These are phyloP conservation scores for Pteronotus mesoamericanus DNA, from an alignment of 2,797 vertebrate genomes.

Conservation along the genomic window DNA sequence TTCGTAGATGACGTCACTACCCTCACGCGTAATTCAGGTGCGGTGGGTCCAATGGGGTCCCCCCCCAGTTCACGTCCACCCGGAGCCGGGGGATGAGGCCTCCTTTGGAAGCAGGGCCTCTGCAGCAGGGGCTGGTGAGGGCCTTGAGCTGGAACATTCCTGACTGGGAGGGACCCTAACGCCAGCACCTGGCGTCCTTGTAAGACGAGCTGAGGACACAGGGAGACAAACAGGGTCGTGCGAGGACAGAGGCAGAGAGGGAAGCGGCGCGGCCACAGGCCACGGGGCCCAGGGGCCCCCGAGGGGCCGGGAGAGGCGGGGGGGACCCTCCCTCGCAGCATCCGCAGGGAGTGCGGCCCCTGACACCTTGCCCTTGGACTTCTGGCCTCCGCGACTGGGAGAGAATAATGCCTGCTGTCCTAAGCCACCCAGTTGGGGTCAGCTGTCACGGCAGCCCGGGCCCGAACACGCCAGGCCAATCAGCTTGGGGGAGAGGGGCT, in stretches of 20 bases:
- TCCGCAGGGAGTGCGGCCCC: too few species aligned
- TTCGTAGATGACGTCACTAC: too few species aligned
- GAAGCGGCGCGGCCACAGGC: accelerated
- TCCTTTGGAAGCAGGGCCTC: too few species aligned
- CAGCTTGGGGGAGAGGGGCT: too few species aligned
- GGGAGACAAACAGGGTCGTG: accelerated
- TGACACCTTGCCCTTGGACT: too few species aligned
- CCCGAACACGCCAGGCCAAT: accelerated
- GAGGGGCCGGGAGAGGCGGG: not conserved
- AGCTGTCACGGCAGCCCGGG: not conserved
- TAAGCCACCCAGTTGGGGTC: accelerated
- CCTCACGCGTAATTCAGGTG: too few species aligned
- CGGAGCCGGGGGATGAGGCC: too few species aligned
- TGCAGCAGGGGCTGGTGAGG: too few species aligned
- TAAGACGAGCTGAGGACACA: not conserved
- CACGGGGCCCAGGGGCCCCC: not conserved
- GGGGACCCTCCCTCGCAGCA: accelerated
- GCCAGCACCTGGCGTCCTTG: not conserved
- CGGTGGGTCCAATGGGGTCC: too few species aligned
- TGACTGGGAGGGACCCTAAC: not conserved
- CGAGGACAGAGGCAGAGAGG: not conserved
- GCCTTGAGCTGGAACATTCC: not conserved
- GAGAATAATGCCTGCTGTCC: not conserved
- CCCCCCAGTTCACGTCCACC: too few species aligned
- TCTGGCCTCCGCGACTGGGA: not conserved